Evolutionary conservation across 1,140 invertebrate species (phyloP).

Genomic region (Scaptomyza montana): DNA sequence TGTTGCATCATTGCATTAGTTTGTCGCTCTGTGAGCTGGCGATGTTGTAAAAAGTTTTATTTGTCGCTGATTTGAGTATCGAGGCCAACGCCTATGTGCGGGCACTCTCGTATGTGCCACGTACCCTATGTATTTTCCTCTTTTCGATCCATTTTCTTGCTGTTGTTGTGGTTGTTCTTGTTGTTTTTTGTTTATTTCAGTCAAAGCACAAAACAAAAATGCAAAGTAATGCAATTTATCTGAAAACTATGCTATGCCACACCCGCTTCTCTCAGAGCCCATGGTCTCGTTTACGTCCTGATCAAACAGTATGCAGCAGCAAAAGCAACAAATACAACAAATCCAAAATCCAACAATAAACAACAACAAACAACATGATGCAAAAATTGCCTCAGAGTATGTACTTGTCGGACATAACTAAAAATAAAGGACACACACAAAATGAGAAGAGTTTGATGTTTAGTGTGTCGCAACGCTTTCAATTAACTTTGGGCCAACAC

Average conservation of each 20-base stretch:
- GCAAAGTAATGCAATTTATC: constrained; percentile 68
- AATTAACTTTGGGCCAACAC: constrained; percentile 7
- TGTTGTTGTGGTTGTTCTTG: too few species aligned
- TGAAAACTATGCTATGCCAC: constrained; percentile 54
- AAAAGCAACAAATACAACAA: constrained; percentile 24
- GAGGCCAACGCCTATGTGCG: constrained; percentile 58
- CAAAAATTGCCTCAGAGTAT: constrained; percentile 34
- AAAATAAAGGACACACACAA: constrained; percentile 3
- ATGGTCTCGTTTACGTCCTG: constrained; percentile 6
- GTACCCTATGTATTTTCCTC: not conserved
- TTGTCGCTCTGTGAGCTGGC: constrained; percentile 20
- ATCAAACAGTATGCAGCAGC: constrained; percentile 5
- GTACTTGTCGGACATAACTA: constrained; percentile 17
- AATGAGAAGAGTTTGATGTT: constrained; percentile 13
- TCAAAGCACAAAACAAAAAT: constrained; percentile 62
- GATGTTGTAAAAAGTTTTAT: constrained; percentile 67
- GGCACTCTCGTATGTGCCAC: constrained; percentile 25
- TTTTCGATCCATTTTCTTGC: not conserved
- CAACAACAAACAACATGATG: constrained; percentile 31
- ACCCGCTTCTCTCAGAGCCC: not conserved
- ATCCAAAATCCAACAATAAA: constrained; percentile 19
- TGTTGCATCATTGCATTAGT: constrained; percentile 1
- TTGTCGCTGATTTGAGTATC: constrained; percentile 67
- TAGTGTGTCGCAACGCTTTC: constrained; percentile 16
- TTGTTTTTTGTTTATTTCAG: constrained; percentile 47